Conservation (phyloP, 2,113 vertebrate species). For the Corythornis cristatus region DNA sequence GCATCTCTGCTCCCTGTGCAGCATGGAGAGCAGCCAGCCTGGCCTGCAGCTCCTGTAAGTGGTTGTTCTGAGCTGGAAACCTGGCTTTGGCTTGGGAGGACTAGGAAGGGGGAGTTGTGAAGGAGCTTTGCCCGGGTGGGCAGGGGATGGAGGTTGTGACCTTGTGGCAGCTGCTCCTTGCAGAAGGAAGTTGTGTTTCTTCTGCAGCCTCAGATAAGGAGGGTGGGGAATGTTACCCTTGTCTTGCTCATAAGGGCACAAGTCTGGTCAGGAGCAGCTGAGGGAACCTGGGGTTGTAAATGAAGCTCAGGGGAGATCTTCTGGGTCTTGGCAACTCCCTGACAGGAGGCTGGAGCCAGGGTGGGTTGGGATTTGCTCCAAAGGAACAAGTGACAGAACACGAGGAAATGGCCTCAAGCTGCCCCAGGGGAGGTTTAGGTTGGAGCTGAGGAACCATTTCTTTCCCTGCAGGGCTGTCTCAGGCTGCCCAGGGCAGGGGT, state of each 20-base stretch:
- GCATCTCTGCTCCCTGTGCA: neutral
- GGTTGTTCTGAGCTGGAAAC: neutral
- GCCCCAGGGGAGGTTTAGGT: neutral
- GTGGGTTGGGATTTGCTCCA: neutral
- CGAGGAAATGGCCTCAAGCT: neutral
- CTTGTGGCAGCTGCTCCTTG: neutral
- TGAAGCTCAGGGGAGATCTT: neutral
- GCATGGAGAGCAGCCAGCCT: accelerated
- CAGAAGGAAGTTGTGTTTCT: neutral
- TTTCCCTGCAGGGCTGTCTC: neutral
- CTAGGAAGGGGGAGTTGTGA: neutral
- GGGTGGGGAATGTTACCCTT: neutral
- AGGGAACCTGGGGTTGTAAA: neutral
- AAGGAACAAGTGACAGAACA: neutral
- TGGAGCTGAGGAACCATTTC: neutral
- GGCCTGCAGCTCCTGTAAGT: accelerated
- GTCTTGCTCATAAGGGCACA: neutral
- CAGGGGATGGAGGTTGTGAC: neutral
- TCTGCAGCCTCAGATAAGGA: slow-evolving; percentile 16
- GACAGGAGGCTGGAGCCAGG: neutral
- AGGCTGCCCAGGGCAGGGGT: neutral
- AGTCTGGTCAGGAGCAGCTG: neutral
- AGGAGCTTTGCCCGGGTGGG: neutral
- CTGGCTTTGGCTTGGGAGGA: neutral
- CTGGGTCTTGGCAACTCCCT: neutral